Evolutionary conservation across 92 coral and sea anemone species (phyloP).

Genomic region (Meandrina meandrites): DNA sequence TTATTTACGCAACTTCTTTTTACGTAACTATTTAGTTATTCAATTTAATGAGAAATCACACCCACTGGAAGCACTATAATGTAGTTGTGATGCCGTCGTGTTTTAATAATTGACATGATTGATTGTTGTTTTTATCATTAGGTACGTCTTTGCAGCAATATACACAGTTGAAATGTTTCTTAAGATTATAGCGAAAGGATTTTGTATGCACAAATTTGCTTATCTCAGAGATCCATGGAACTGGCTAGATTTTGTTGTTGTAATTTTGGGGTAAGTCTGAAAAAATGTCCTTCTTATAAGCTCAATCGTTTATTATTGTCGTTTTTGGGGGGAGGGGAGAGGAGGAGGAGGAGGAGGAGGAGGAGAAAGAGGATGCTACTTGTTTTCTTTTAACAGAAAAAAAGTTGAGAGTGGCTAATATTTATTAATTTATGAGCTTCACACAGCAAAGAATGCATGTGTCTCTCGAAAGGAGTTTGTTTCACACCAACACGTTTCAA

Average conservation of each 20-base stretch:
- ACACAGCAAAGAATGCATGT: no score
- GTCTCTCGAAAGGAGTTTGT: no score
- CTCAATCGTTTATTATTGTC: neutral
- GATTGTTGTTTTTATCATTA: constrained; percentile 23
- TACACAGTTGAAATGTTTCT: constrained; percentile 94
- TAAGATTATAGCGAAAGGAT: constrained; percentile 92
- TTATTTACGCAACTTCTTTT: no score
- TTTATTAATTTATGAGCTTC: no score
- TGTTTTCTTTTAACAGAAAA: neutral
- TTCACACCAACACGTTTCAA: no score
- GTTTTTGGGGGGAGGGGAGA: neutral
- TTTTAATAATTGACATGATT: neutral
- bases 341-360: neutral
- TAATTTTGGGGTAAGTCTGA: constrained; percentile 88
- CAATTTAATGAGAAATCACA: no score
- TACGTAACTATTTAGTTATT: no score
- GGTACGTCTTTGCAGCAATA: constrained; percentile 96
- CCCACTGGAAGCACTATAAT: no score
- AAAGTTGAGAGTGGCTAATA: no score
- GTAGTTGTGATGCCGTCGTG: no score
- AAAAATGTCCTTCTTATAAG: neutral
- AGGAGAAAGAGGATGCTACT: neutral
- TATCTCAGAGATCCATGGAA: constrained; percentile 98
- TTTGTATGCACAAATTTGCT: constrained; percentile 86
- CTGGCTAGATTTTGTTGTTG: constrained; percentile 96